phyloP scores from a whole-genome alignment of 2,797 vertebrate species.

The Platyrinchus mystaceus region DNA sequence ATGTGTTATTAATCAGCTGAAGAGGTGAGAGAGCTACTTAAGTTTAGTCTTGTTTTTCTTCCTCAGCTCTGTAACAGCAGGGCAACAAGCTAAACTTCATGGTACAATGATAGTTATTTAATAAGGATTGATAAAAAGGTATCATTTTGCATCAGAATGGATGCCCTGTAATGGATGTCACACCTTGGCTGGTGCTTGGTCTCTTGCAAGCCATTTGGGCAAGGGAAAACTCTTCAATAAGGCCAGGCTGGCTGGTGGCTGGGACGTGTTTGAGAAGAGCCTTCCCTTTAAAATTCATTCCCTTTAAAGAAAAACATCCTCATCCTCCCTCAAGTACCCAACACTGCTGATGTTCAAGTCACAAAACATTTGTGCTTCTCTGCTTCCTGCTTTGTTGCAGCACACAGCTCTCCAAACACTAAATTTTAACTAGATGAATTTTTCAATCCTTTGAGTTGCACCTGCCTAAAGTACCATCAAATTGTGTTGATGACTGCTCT shows the following conservation, averaged over 20 bases:
- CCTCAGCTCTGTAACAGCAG: not conserved
- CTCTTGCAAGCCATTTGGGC: not conserved
- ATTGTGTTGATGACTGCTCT: not conserved
- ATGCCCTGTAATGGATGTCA: not conserved
- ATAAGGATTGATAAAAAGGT: not conserved
- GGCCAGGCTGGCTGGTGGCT: not conserved
- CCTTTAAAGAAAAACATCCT: not conserved
- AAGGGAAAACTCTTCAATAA: not conserved
- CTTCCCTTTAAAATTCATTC: not conserved
- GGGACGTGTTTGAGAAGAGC: not conserved
- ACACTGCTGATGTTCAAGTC: not conserved
- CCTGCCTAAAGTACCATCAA: not conserved
- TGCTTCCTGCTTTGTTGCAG: not conserved
- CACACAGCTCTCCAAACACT: not conserved
- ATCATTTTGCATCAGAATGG: not conserved
- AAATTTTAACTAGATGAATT: not conserved
- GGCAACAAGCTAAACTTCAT: not conserved
- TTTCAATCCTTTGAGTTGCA: not conserved
- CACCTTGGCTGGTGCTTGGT: not conserved
- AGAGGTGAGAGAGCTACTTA: not conserved
- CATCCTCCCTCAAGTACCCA: not conserved
- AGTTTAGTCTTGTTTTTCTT: not conserved
- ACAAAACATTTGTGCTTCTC: not conserved
- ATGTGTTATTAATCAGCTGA: not conserved
- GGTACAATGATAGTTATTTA: not conserved